These are phyloP conservation scores for Struthidea cinerea DNA, from an alignment of 2,113 vertebrate species.

Conservation along the genomic window DNA sequence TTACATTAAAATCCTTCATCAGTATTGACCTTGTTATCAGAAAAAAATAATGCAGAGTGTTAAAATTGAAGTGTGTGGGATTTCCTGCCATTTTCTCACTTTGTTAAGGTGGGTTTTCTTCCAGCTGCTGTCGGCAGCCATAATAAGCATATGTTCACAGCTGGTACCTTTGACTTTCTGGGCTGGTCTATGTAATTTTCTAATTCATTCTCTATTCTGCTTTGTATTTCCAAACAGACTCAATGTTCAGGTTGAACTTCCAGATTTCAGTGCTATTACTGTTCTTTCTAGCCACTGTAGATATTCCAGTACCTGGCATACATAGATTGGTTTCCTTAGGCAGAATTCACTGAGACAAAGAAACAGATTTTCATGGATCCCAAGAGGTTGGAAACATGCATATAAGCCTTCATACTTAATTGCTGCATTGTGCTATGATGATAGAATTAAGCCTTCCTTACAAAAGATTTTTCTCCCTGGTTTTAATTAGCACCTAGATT, in stretches of 20 bases:
- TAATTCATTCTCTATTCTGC: background rate
- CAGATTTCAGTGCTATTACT: background rate
- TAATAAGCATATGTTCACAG: background rate
- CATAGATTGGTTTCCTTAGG: background rate
- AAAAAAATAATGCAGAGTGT: background rate
- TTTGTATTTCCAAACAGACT: background rate
- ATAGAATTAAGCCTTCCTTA: background rate
- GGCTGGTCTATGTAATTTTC: background rate
- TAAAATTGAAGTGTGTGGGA: background rate
- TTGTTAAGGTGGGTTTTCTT: background rate
- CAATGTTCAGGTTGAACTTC: background rate
- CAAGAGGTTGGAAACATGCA: background rate
- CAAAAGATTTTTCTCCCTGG: background rate
- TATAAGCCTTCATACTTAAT: background rate
- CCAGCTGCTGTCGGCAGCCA: background rate
- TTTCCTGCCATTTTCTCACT: background rate
- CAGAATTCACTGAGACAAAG: background rate
- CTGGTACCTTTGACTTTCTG: background rate
- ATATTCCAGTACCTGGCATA: background rate
- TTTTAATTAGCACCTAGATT: background rate
- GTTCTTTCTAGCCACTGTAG: background rate
- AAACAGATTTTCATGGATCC: background rate
- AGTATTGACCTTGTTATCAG: background rate
- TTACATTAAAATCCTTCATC: background rate
- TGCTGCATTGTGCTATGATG: background rate